These are phyloP conservation scores for Labeo rohita DNA, from an alignment of 2,113 vertebrate species.

Conservation along the genomic window DNA sequence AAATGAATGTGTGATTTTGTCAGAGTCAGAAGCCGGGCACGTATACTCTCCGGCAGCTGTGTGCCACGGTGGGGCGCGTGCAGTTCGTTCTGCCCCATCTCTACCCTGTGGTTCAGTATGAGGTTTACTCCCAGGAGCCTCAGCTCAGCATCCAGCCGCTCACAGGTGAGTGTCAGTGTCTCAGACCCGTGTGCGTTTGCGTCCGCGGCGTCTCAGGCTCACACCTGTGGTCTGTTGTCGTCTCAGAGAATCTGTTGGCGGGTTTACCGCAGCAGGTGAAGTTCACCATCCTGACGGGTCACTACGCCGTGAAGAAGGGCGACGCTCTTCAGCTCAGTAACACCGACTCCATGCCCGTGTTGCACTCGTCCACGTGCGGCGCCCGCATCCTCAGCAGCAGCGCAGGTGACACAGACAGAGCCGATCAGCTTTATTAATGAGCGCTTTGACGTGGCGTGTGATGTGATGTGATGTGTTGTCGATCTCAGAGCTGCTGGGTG, in stretches of 20 bases:
- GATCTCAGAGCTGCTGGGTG: constrained; percentile 78
- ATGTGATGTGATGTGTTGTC: background rate
- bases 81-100: constrained; percentile 92
- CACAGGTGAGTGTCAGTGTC: constrained; percentile 77
- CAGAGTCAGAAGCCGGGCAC: constrained; percentile 91
- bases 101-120: constrained; percentile 91
- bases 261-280: constrained; percentile 94
- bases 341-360: constrained; percentile 85
- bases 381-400: constrained; percentile 83
- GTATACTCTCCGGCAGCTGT: constrained; percentile 91
- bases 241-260: constrained; percentile 89
- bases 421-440: too few species aligned
- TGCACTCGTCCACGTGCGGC: constrained; percentile 78
- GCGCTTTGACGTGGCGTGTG: too few species aligned
- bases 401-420: constrained; percentile 61
- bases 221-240: background rate
- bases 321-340: constrained; percentile 95
- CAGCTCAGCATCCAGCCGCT: constrained; percentile 92
- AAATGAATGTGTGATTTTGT: background rate
- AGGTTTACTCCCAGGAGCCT: constrained; percentile 97
- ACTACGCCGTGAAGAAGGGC: constrained; percentile 89
- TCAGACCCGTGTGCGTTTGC: background rate
- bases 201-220: background rate
- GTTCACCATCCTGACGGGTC: constrained; percentile 92
- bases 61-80: constrained; percentile 84